A percentile compares a stretch with the other conserved stretches of the same genome.
Conservation (phyloP, 2,888 invertebrate species). For the Acleris laterana region DNA sequence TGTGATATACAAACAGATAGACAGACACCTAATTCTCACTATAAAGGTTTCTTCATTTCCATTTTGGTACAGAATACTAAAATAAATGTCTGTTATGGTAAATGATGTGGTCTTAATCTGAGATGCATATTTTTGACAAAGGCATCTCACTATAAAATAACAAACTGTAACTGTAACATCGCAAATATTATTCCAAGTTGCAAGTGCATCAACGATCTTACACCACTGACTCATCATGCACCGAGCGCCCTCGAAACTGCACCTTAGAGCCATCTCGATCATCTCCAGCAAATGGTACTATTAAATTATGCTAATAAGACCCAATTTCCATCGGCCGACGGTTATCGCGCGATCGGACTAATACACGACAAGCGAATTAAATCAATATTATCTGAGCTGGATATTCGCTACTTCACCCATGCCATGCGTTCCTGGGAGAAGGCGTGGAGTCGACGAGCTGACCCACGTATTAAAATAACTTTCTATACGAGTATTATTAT, state of each 20-base stretch:
- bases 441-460: conserved; percentile 41
- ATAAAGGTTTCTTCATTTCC: too few relatives aligned
- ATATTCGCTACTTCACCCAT: conserved; percentile 50
- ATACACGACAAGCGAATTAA: conserved; percentile 50
- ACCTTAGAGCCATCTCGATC: conserved; percentile 40
- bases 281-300: conserved; percentile 47
- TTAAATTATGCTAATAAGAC: conserved; percentile 59
- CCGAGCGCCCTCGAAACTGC: conserved; percentile 36
- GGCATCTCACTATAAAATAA: too few relatives aligned
- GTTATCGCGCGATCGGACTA: conserved; percentile 50
- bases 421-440: conserved; percentile 44
- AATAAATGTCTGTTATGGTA: too few relatives aligned
- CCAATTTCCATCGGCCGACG: conserved; percentile 42
- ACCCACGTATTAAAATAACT: background rate
- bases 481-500: background rate
- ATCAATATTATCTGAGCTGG: conserved; percentile 54
- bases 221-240: conserved; percentile 21
- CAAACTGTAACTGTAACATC: background rate
- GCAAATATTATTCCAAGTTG: conserved; percentile 34
- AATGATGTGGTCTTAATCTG: too few relatives aligned
- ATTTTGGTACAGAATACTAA: too few relatives aligned
- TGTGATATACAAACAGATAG: too few relatives aligned
- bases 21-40: too few relatives aligned
- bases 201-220: conserved; percentile 17
- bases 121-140: too few relatives aligned